Conservation (phyloP, 2,113 vertebrate species). For the Tetrax tetrax region DNA sequence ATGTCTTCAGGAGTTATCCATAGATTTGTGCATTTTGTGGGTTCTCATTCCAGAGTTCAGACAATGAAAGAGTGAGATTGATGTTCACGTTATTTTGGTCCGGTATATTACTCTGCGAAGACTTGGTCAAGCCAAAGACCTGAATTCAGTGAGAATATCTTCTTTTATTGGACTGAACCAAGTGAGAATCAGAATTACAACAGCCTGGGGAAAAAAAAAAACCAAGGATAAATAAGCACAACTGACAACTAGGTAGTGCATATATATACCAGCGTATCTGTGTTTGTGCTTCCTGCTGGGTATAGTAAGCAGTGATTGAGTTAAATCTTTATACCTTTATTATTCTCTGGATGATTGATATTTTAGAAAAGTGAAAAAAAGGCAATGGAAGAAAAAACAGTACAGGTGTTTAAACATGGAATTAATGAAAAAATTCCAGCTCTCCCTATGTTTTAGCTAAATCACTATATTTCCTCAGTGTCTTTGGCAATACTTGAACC, state of each 20-base stretch:
- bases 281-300: not conserved
- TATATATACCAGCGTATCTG: not conserved
- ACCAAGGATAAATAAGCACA: not conserved
- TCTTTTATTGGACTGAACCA: not conserved
- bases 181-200: not conserved
- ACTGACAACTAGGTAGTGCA: not conserved
- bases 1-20: not conserved
- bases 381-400: not conserved
- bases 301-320: not conserved
- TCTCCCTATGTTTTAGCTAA: not conserved
- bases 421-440: not conserved
- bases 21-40: rapidly evolving
- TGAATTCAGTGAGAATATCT: not conserved
- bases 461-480: not conserved
- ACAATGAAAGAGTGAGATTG: not conserved
- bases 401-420: not conserved
- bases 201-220: not conserved
- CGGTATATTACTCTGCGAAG: not conserved
- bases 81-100: not conserved
- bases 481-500: not conserved
- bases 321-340: not conserved
- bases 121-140: not conserved
- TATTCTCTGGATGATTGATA: not conserved
- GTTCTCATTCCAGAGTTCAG: not conserved
- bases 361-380: not conserved